phyloP scores from a whole-genome alignment of 2,113 vertebrate genomes.

The Marcusenius ussheri region DNA sequence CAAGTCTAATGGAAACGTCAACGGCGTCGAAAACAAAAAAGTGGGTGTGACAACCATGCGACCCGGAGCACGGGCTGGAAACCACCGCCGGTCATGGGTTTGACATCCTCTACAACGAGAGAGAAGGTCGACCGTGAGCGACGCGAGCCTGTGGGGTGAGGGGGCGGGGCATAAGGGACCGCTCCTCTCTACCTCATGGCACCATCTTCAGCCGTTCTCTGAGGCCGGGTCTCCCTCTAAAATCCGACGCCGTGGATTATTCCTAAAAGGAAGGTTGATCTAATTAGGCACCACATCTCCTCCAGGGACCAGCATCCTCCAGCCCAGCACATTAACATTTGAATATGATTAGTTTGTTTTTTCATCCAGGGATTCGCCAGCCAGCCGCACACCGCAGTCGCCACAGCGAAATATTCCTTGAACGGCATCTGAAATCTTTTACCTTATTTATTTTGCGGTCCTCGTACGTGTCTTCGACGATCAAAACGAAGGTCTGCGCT shows the following conservation, averaged over 20 bases:
- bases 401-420: neutral
- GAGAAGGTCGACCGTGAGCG: neutral
- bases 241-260: neutral
- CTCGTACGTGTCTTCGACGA: neutral
- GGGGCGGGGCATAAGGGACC: neutral
- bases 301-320: neutral
- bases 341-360: constrained; percentile 16
- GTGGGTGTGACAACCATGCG: neutral
- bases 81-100: neutral
- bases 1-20: neutral
- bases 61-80: neutral
- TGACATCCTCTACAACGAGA: neutral
- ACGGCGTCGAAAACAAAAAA: neutral
- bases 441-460: neutral
- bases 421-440: constrained; percentile 1
- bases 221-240: neutral
- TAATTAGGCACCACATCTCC: constrained; percentile 2
- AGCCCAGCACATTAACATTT: constrained; percentile 10
- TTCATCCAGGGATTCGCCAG: neutral
- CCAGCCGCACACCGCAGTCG: neutral
- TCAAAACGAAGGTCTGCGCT: neutral
- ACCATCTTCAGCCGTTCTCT: neutral
- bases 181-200: neutral
- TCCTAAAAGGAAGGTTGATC: constrained; percentile 10
- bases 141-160: no score